These are phyloP conservation scores for Trididemnum miniatum DNA, from an alignment of 23 tunicate genomes.

Conservation along the genomic window DNA sequence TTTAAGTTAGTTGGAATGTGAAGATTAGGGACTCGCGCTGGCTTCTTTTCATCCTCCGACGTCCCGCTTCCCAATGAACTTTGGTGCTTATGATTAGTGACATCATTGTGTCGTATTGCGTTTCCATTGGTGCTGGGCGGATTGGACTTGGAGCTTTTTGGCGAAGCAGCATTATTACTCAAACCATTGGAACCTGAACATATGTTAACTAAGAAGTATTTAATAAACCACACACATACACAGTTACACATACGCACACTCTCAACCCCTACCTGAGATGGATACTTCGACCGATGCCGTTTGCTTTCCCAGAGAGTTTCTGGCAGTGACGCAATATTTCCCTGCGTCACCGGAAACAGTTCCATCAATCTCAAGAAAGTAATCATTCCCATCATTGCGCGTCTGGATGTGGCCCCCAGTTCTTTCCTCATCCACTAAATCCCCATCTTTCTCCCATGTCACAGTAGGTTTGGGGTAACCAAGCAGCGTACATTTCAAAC, in stretches of 20 bases:
- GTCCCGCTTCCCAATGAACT: constrained; percentile 3
- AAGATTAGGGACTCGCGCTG: constrained; percentile 27
- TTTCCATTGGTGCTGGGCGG: constrained; percentile 20
- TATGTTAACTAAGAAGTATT: no score
- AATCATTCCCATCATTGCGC: constrained; percentile 77
- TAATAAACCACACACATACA: no score
- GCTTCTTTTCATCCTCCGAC: constrained; percentile 18
- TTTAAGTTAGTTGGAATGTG: constrained; percentile 30
- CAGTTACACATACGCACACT: no score
- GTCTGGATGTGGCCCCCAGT: constrained; percentile 72
- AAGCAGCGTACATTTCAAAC: constrained; percentile 84
- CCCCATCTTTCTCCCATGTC: constrained; percentile 92
- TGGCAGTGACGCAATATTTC: constrained; percentile 81
- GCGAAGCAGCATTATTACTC: no score
- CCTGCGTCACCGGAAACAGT: constrained; percentile 62
- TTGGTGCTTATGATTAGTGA: constrained; percentile 10
- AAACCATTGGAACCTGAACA: no score
- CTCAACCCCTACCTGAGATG: no score
- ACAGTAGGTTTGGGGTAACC: constrained; percentile 96
- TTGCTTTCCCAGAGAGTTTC: constrained; percentile 92
- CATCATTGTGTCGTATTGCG: neutral
- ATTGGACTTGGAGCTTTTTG: no score
- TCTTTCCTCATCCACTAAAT: constrained; percentile 72
- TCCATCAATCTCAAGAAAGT: constrained; percentile 73
- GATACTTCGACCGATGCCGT: constrained; percentile 80